Evolutionary conservation across 2,797 vertebrate species (phyloP).

Genomic region (Champsocephalus esox): DNA sequence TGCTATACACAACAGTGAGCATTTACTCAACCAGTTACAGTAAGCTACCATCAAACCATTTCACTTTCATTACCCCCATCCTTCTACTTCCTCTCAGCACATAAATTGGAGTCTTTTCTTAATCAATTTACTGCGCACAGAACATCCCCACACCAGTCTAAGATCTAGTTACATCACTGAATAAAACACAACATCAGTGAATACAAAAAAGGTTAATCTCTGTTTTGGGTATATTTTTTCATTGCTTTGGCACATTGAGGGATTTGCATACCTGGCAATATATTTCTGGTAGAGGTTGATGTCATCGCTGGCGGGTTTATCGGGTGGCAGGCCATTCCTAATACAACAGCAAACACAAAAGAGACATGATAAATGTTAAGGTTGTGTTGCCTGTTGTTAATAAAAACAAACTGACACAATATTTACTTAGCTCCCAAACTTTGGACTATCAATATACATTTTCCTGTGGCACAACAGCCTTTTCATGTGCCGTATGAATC

Average conservation of each 20-base stretch:
- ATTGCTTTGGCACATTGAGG: slow-evolving; percentile 56
- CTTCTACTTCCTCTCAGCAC: slow-evolving; percentile 74
- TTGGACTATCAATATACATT: slow-evolving; percentile 87
- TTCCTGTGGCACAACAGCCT: slow-evolving; percentile 80
- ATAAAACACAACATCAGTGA: slow-evolving; percentile 76
- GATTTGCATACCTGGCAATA: slow-evolving; percentile 98
- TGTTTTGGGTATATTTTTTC: slow-evolving; percentile 73
- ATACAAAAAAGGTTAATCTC: slow-evolving; percentile 63
- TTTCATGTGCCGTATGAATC: slow-evolving; percentile 83
- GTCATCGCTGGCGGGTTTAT: slow-evolving; percentile 97
- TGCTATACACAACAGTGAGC: slow-evolving; percentile 48
- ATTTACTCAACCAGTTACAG: slow-evolving; percentile 65
- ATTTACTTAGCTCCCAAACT: slow-evolving; percentile 87
- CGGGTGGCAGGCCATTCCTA: slow-evolving; percentile 98
- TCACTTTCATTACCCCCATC: slow-evolving; percentile 75
- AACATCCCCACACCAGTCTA: slow-evolving; percentile 67
- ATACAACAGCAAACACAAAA: slow-evolving; percentile 81
- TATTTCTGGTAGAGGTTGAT: slow-evolving; percentile 99
- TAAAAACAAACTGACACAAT: slow-evolving; percentile 88
- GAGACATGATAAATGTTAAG: slow-evolving; percentile 85
- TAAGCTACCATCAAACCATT: slow-evolving; percentile 70
- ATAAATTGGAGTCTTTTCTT: slow-evolving; percentile 78
- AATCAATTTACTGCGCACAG: slow-evolving; percentile 77
- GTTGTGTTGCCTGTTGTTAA: slow-evolving; percentile 79
- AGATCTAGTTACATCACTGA: slow-evolving; percentile 72